These are phyloP conservation scores for Lymantria dispar DNA, from an alignment of 2,888 invertebrate species.

Conservation along the genomic window DNA sequence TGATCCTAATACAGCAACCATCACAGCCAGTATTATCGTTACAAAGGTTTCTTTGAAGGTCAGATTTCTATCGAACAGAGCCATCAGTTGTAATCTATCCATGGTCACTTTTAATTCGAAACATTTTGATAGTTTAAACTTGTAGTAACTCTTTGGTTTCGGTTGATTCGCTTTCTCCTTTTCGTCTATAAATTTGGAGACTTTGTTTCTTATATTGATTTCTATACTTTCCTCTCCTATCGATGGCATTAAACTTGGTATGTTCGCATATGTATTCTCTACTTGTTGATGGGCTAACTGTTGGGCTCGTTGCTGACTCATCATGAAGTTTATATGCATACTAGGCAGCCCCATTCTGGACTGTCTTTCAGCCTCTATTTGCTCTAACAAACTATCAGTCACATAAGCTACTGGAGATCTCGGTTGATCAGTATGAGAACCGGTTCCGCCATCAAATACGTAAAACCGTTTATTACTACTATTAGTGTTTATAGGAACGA, in stretches of 20 bases:
- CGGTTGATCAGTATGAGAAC: slow-evolving; percentile 61
- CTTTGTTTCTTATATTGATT: slow-evolving; percentile 78
- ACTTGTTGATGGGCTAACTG: slow-evolving; percentile 55
- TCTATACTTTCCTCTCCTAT: slow-evolving; percentile 82
- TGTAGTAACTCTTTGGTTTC: slow-evolving; percentile 86
- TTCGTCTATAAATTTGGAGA: slow-evolving; percentile 80
- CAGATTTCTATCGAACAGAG: slow-evolving; percentile 95
- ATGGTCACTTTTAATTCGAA: slow-evolving; percentile 91
- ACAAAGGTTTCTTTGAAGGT: slow-evolving; percentile 91
- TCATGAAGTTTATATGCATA: slow-evolving; percentile 75
- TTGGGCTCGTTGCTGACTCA: slow-evolving; percentile 67
- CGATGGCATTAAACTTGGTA: slow-evolving; percentile 74
- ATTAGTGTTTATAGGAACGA: slow-evolving; percentile 72
- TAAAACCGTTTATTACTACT: slow-evolving; percentile 70
- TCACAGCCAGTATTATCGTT: slow-evolving; percentile 91
- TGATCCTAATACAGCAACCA: slow-evolving; percentile 93
- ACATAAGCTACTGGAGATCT: slow-evolving; percentile 74
- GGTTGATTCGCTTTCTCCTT: slow-evolving; percentile 78
- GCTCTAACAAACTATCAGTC: slow-evolving; percentile 73
- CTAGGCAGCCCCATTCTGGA: slow-evolving; percentile 75
- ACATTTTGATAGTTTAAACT: slow-evolving; percentile 86
- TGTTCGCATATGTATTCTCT: slow-evolving; percentile 55
- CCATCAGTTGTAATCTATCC: slow-evolving; percentile 95
- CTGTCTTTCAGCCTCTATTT: slow-evolving; percentile 74
- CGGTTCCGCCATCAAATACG: slow-evolving; percentile 73